These are phyloP conservation scores for Ommatoiulus sabulosus DNA, from an alignment of 2,888 invertebrate genomes.

Conservation along the genomic window DNA sequence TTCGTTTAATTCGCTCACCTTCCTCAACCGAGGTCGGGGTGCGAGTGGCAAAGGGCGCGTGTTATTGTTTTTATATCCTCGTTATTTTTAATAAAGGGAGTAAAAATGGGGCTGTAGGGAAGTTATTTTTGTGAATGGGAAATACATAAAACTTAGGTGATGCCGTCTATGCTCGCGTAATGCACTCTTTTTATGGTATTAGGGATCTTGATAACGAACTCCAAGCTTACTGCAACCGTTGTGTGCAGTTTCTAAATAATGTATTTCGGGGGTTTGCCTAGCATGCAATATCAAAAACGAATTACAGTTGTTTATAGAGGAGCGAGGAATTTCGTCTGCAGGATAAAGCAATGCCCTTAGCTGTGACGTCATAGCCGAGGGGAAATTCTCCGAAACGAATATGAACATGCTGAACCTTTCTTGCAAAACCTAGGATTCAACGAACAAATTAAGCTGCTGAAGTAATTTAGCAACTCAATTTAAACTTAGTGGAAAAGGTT, in stretches of 20 bases:
- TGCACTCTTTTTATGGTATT: constrained; percentile 5
- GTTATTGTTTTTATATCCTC: constrained; percentile 10
- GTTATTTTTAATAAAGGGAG: constrained; percentile 22
- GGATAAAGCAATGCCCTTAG: not conserved
- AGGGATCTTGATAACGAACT: constrained; percentile 34
- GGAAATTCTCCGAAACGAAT: not conserved
- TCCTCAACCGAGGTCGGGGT: not conserved
- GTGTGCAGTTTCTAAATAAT: constrained; percentile 12
- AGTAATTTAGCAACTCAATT: too few relatives aligned
- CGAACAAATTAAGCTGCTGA: too few relatives aligned
- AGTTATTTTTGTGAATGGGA: not conserved
- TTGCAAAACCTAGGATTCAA: too few relatives aligned
- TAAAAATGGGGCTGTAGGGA: not conserved
- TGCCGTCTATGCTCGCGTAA: not conserved
- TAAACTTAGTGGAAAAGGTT: too few relatives aligned
- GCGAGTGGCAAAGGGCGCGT: constrained; percentile 7
- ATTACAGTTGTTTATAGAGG: not conserved
- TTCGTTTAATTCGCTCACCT: not conserved
- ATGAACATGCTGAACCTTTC: too few relatives aligned
- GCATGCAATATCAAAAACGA: not conserved
- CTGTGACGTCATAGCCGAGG: not conserved
- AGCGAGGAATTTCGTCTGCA: not conserved
- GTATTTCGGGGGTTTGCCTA: not conserved
- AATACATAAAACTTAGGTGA: not conserved
- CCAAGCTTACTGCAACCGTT: not conserved